phyloP scores from a whole-genome alignment of 2,113 vertebrate species.

The Oreochromis aureus region DNA sequence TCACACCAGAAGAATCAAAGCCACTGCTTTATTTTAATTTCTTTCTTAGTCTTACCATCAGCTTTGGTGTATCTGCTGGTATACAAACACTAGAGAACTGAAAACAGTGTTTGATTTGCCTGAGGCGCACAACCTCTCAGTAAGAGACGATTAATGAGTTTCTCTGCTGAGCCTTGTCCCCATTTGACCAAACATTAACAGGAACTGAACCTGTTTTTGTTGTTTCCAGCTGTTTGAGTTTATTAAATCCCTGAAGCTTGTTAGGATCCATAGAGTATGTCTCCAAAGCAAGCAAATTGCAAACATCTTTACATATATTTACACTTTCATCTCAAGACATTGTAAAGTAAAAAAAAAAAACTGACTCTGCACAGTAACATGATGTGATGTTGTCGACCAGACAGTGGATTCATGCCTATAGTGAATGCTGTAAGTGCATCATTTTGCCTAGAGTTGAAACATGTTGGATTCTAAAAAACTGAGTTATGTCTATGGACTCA shows the following conservation, averaged over 20 bases:
- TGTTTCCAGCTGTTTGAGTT: not conserved
- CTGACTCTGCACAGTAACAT: not conserved
- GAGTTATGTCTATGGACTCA: not conserved
- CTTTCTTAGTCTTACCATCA: not conserved
- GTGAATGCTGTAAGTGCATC: not conserved
- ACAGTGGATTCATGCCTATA: not conserved
- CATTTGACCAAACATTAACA: not conserved
- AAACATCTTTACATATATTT: not conserved
- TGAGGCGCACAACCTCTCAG: not conserved
- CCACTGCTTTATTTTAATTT: not conserved
- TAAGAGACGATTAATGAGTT: not conserved
- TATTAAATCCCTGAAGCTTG: not conserved
- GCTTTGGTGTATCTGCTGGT: not conserved
- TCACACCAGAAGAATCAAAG: not conserved
- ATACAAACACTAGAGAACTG: not conserved
- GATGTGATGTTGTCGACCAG: not conserved
- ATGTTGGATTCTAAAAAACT: not conserved
- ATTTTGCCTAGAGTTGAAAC: not conserved
- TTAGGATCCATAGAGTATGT: not conserved
- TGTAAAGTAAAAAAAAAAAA: not conserved
- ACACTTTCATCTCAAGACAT: not conserved
- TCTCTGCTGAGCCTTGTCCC: not conserved
- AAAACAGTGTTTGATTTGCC: not conserved
- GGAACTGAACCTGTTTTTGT: not conserved
- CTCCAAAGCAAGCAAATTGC: not conserved